Base-by-base conservation (phyloP, 2,113 vertebrate genomes). In the Deroptyus accipitrinus region DNA sequence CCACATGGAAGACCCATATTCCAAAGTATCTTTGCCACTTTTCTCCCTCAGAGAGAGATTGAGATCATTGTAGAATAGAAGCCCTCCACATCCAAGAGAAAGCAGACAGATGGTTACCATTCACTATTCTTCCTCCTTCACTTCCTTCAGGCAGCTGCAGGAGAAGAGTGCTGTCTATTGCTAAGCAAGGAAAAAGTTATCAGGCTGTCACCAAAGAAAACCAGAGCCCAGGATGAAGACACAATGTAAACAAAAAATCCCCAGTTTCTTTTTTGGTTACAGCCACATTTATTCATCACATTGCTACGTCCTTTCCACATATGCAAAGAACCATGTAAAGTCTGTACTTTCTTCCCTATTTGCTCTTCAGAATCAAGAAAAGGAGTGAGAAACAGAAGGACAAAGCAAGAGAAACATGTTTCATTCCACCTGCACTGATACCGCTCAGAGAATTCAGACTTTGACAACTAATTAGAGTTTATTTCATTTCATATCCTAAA, bases 131-230 rank as follows among this genome's bases (percentile, higher is more conserved):
- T 94, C 83, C 90, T 86, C 86, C 61, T 89, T 89, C 46, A 7
- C 61, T 93, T 96, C 93, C 83, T 90, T 90, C 59, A 91, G 78
- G 83, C 92, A 97, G 86, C 88, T 96, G 83, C 88, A 97, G 57
- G 63, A 96, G 25, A 83, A 69, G 48, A 49, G 23, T 54, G 14
- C 54, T 83, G 57, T n/a, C 74, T 94, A 77, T 46, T 89, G 74
- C 83, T 95, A 66, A 95, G 93, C 37, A 86, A 78, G 52, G 13
- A 81, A 83, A 86, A 96, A 94, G 80, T 67, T 66, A 70, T 31
- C 28, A 86, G 37, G 24, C 74, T 79, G 81, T 57, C 78, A 72
- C 46, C 54, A 68, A 69, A 66, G 51, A 91, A 96, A 84, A 83
- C 3, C 10, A 68, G 55, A 95, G 70, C 35, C 51, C 75, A 91